Evolutionary conservation across 2,888 invertebrate genomes (phyloP).

Genomic region (Arge pagana): DNA sequence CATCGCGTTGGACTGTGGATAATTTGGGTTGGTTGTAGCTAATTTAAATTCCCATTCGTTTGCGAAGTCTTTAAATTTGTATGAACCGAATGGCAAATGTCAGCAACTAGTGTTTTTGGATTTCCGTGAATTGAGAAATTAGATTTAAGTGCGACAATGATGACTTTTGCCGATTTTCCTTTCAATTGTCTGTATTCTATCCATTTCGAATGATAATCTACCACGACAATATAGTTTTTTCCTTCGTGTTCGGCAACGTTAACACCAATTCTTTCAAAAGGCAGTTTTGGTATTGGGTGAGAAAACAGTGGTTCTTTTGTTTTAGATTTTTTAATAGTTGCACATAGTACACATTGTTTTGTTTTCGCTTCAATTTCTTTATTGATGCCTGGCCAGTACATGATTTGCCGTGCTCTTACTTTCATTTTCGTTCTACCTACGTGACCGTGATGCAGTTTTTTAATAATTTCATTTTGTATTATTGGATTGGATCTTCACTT

Average conservation of each 20-base stretch:
- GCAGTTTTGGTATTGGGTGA: conserved; percentile 11
- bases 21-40: conserved; percentile 10
- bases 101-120: conserved; percentile 18
- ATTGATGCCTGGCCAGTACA: conserved; percentile 1
- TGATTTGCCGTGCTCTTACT: not conserved
- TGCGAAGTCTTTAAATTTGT: conserved; percentile 6
- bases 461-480: not conserved
- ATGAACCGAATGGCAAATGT: conserved; percentile 18
- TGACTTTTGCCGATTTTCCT: conserved; percentile 6
- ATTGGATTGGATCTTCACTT: too few relatives aligned
- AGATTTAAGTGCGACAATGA: conserved; percentile 2
- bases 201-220: conserved; percentile 26
- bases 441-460: not conserved
- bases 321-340: not conserved
- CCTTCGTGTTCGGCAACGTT: conserved; percentile 10
- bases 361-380: not conserved
- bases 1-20: conserved; percentile 17
- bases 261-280: conserved; percentile 14
- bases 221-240: conserved; percentile 13
- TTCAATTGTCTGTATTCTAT: conserved; percentile 12
- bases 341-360: not conserved
- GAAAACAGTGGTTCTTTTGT: conserved; percentile 12
- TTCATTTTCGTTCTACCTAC: not conserved
- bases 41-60: conserved; percentile 20
- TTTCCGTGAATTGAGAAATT: conserved; percentile 15